Percentiles rank a stretch among this genome's conserved stretches.
phyloP scores from a whole-genome alignment of 2,888 invertebrate genomes.

The Theristus sp. region DNA sequence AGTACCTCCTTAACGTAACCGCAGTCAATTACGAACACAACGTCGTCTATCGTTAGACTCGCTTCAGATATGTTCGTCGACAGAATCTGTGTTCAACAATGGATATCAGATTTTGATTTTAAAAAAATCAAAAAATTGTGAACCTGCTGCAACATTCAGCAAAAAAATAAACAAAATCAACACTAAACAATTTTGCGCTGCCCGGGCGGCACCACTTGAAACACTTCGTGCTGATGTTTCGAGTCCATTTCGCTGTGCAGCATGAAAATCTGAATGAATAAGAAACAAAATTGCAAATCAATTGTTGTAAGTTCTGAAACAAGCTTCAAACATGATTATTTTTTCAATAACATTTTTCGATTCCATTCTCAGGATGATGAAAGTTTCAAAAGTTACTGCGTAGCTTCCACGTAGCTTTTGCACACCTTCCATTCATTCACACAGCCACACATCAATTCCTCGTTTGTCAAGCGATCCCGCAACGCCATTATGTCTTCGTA shows the following conservation, averaged over 20 bases:
- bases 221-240: constrained; percentile 54
- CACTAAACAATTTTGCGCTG: constrained; percentile 43
- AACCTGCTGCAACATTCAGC: too few species aligned
- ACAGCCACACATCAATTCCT: not conserved
- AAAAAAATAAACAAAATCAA: not conserved
- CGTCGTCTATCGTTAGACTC: constrained; percentile 80
- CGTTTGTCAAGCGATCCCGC: constrained; percentile 36
- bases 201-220: constrained; percentile 46
- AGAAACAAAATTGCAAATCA: not conserved
- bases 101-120: not conserved
- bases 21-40: constrained; percentile 73
- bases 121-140: too few species aligned
- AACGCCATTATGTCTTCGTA: constrained; percentile 72
- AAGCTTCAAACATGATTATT: not conserved
- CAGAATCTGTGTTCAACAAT: constrained; percentile 41
- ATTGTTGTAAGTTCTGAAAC: not conserved
- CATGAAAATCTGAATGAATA: constrained; percentile 43
- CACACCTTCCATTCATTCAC: not conserved
- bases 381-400: too few species aligned
- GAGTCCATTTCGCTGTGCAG: constrained; percentile 76
- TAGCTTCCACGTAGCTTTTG: too few species aligned
- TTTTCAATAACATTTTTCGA: too few species aligned
- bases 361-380: too few species aligned
- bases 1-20: constrained; percentile 71
- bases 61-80: constrained; percentile 93